These are phyloP conservation scores for Oreochromis spilurus DNA, from an alignment of 2,113 vertebrate species.

Conservation along the genomic window DNA sequence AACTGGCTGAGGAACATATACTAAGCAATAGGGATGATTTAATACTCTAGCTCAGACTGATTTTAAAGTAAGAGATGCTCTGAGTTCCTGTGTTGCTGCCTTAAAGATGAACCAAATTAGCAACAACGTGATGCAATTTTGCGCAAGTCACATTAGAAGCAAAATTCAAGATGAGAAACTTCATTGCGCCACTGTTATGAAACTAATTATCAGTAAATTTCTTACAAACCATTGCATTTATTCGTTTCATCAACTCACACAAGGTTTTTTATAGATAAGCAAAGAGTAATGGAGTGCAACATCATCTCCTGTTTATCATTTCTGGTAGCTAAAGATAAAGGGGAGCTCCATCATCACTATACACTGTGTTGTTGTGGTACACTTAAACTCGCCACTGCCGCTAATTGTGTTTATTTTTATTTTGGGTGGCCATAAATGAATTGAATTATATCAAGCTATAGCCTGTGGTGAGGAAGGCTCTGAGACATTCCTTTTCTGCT, in stretches of 20 bases:
- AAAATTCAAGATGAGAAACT: not conserved
- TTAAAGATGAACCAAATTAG: not conserved
- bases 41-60: not conserved
- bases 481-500: not conserved
- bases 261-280: not conserved
- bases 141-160: not conserved
- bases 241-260: not conserved
- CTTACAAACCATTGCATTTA: not conserved
- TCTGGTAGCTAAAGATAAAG: not conserved
- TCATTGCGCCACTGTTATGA: not conserved
- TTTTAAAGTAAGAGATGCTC: not conserved
- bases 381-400: not conserved
- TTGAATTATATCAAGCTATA: not conserved
- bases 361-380: not conserved
- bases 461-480: not conserved
- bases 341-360: not conserved
- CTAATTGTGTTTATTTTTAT: not conserved
- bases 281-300: slow-evolving; percentile 6
- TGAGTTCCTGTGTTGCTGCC: not conserved
- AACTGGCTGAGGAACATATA: not conserved
- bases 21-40: not conserved
- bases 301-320: slow-evolving; percentile 1
- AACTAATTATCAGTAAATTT: not conserved
- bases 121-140: slow-evolving; percentile 22
- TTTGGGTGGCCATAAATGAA: not conserved